Conservation (phyloP, 2,113 vertebrate genomes). For the Halcyon senegalensis region DNA sequence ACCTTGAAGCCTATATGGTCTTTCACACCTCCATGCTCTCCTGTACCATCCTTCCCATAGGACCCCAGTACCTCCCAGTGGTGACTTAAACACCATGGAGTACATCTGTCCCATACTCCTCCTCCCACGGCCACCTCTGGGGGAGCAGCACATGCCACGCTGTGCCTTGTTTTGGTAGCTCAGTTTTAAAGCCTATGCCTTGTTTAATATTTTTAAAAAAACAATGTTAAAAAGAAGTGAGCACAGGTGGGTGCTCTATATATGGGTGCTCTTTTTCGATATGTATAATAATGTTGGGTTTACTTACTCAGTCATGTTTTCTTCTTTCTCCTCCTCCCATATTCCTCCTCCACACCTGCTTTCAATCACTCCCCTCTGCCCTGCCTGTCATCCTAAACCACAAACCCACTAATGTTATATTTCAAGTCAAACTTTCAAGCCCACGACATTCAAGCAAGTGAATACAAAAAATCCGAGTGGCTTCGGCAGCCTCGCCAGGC, state of each 20-base stretch:
- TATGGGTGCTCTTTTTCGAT: constrained; percentile 65
- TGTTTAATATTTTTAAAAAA: background rate
- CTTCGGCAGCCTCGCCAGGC: background rate
- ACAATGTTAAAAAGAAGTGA: background rate
- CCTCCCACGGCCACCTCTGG: accelerated
- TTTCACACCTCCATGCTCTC: background rate
- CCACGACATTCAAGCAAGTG: constrained; percentile 24
- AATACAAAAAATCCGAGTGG: background rate
- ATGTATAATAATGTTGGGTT: constrained; percentile 11
- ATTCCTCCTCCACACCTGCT: constrained; percentile 65
- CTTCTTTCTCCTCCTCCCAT: constrained; percentile 57
- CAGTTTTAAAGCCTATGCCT: background rate
- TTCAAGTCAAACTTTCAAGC: constrained; percentile 58
- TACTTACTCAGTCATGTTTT: constrained; percentile 57
- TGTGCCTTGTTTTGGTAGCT: background rate
- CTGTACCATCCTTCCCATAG: background rate
- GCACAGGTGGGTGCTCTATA: constrained; percentile 60
- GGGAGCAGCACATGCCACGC: accelerated
- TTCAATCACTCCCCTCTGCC: constrained; percentile 68
- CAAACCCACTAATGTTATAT: constrained; percentile 64
- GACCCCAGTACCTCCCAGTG: background rate
- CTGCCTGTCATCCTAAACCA: constrained; percentile 56
- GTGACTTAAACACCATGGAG: accelerated
- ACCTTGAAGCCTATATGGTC: background rate
- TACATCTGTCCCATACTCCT: background rate